phyloP scores from a whole-genome alignment of 2,888 invertebrate species.

The Noctua pronuba region DNA sequence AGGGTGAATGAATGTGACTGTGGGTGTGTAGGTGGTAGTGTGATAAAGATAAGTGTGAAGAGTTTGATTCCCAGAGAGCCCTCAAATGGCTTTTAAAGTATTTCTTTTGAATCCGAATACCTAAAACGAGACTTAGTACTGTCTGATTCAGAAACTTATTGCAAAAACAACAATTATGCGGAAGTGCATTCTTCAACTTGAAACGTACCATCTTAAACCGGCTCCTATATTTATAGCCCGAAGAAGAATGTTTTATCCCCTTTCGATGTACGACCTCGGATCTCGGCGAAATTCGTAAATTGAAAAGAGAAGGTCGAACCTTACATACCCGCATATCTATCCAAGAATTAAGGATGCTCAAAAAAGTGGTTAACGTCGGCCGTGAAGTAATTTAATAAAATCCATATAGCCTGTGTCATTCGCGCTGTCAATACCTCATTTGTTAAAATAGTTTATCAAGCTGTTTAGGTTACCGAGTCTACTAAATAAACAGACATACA shows the following conservation, averaged over 20 bases:
- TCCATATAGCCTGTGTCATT: not conserved
- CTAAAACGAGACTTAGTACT: not conserved
- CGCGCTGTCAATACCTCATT: not conserved
- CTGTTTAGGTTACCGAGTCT: not conserved
- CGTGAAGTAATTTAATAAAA: not conserved
- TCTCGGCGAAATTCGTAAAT: constrained; percentile 25
- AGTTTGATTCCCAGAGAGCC: not conserved
- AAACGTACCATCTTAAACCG: constrained; percentile 29
- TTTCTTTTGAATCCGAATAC: not conserved
- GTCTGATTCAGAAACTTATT: constrained; percentile 2
- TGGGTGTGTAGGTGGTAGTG: no score
- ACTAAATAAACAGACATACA: no score
- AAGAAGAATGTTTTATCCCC: constrained; percentile 18
- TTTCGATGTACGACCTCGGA: constrained; percentile 16
- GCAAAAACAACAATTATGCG: constrained; percentile 3
- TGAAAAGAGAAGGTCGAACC: constrained; percentile 22
- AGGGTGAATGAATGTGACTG: no score
- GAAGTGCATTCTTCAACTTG: constrained; percentile 10
- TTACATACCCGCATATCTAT: not conserved
- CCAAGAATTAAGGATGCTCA: not conserved
- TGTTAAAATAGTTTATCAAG: not conserved
- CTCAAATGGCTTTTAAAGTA: not conserved
- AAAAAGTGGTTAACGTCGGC: not conserved
- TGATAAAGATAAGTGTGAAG: not conserved
- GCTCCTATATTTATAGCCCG: constrained; percentile 20